Percentiles rank a stretch among this genome's conserved stretches.
These are phyloP conservation scores for Callorhinus ursinus DNA, from an alignment of 2,113 vertebrate species.

Conservation along the genomic window DNA sequence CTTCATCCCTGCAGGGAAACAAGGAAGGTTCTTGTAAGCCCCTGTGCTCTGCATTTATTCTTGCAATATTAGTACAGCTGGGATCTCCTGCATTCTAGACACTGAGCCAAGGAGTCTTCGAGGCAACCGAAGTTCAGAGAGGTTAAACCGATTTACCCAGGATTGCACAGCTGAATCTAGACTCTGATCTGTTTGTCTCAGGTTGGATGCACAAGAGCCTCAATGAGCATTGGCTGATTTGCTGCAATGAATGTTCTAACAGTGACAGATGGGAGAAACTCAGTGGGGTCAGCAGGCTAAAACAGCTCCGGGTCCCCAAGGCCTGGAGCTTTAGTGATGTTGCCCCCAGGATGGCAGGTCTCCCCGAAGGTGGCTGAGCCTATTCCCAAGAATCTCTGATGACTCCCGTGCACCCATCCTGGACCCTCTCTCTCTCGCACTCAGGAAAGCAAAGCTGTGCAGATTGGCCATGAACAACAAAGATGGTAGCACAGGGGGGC, in stretches of 20 bases:
- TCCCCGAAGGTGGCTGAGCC: background rate
- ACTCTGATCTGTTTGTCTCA: background rate
- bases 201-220: background rate
- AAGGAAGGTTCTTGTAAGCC: background rate
- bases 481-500: background rate
- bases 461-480: too few relatives aligned
- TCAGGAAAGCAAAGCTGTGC: background rate
- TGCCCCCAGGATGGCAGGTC: background rate
- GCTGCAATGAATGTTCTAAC: background rate
- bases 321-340: background rate
- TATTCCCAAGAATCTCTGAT: background rate
- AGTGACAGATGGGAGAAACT: background rate
- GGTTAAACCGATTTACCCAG: background rate
- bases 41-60: accelerated
- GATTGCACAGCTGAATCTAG: background rate
- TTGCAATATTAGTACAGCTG: background rate
- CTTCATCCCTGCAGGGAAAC: background rate
- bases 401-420: background rate
- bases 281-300: background rate
- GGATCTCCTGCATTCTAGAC: background rate
- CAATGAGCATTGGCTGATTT: accelerated
- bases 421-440: background rate
- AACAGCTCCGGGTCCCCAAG: background rate
- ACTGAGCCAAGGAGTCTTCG: background rate
- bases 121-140: background rate